Conservation (phyloP, 2,113 vertebrate species). For the Plestiodon gilberti region DNA sequence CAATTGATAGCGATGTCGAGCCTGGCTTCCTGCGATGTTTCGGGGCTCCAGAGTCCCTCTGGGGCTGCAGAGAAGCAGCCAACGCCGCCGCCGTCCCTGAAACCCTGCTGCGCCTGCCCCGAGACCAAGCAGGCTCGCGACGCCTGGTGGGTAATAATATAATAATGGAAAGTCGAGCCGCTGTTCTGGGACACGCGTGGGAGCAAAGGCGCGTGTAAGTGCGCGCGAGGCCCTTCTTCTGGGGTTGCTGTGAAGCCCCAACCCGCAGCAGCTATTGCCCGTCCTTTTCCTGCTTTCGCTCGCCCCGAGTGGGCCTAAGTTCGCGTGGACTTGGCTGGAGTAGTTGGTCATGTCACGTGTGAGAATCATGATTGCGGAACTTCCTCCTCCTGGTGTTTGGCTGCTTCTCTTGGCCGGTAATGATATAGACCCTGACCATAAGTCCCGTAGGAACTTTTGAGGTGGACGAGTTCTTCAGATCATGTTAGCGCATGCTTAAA, state of each 20-base stretch:
- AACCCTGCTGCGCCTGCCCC: constrained; percentile 94
- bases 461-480: too few species aligned
- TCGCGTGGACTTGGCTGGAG: neutral
- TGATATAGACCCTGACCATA: too few species aligned
- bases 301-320: neutral
- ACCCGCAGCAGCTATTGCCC: neutral
- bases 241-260: neutral
- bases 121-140: constrained; percentile 95
- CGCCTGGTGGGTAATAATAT: constrained; percentile 83
- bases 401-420: too few species aligned
- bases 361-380: too few species aligned
- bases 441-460: too few species aligned
- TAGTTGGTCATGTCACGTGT: too few species aligned
- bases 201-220: neutral
- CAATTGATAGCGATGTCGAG: constrained; percentile 30
- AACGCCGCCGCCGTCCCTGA: constrained; percentile 86
- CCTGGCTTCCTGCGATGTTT: neutral
- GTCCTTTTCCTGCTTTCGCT: neutral
- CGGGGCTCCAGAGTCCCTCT: constrained; percentile 72
- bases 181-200: neutral
- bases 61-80: constrained; percentile 53
- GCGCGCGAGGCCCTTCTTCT: neutral
- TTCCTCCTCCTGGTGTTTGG: too few species aligned
- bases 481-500: too few species aligned
- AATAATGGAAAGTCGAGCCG: neutral